Evolutionary conservation across 2,797 vertebrate species (phyloP).

Genomic region (Anguilla anguilla): DNA sequence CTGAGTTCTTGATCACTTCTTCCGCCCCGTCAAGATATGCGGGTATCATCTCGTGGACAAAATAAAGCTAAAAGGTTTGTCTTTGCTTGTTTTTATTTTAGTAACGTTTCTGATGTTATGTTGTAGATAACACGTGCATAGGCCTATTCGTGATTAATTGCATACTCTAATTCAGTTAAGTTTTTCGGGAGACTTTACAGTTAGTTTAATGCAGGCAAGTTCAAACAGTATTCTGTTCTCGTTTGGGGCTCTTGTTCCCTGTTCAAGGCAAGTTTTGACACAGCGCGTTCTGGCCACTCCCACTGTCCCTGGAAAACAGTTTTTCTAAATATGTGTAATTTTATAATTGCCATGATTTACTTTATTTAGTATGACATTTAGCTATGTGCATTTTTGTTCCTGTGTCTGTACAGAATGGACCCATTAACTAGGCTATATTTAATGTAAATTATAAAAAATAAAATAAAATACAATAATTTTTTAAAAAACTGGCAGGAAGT

Average conservation of each 20-base stretch:
- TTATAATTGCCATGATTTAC: neutral
- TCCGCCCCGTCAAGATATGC: constrained; percentile 36
- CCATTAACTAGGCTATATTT: neutral
- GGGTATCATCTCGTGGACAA: constrained; percentile 48
- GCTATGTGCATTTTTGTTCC: neutral
- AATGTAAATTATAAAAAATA: neutral
- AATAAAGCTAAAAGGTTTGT: constrained; percentile 59
- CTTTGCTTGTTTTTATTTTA: constrained; percentile 7
- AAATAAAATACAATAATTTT: too few relatives aligned
- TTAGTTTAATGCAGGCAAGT: neutral
- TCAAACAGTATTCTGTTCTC: neutral
- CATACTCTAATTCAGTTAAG: neutral
- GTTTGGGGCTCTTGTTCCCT: neutral
- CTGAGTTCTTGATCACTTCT: constrained; percentile 32
- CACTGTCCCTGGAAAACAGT: neutral
- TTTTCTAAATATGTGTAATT: neutral
- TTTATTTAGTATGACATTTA: neutral
- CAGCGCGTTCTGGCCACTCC: constrained; percentile 13
- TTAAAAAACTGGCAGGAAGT: neutral
- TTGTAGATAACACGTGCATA: neutral
- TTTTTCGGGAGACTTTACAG: neutral
- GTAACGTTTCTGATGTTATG: neutral
- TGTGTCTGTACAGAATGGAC: neutral
- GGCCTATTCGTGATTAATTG: neutral
- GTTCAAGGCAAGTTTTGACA: constrained; percentile 8